Conservation (phyloP, 2,113 vertebrate genomes). For the Calcarius ornatus region DNA sequence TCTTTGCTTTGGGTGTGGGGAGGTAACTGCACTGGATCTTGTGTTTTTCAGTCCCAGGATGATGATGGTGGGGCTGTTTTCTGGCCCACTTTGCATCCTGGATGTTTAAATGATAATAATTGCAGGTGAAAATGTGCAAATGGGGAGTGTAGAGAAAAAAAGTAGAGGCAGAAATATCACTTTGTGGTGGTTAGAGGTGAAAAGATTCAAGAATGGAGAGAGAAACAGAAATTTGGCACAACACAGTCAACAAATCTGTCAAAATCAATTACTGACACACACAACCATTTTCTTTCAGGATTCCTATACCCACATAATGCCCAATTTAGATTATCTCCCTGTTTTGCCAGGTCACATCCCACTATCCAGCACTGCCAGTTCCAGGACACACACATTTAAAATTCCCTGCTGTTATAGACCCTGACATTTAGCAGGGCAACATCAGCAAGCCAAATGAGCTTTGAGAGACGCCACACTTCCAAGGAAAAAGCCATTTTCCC, state of each 20-base stretch:
- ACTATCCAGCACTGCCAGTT: neutral
- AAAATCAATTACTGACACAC: neutral
- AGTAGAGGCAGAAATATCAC: neutral
- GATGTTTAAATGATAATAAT: neutral
- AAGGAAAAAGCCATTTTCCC: neutral
- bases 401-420: neutral
- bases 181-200: neutral
- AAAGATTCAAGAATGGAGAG: accelerated
- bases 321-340: neutral
- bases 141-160: neutral
- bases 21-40: neutral
- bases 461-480: neutral
- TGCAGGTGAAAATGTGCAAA: neutral
- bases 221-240: neutral
- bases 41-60: neutral
- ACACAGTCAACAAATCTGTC: neutral
- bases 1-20: neutral
- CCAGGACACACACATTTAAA: neutral
- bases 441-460: neutral
- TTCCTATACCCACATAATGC: neutral
- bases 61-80: neutral
- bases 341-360: neutral
- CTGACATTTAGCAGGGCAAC: neutral
- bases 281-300: neutral
- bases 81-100: neutral